Conservation (phyloP, 1,140 invertebrate species). For the Drosophila nasuta region DNA sequence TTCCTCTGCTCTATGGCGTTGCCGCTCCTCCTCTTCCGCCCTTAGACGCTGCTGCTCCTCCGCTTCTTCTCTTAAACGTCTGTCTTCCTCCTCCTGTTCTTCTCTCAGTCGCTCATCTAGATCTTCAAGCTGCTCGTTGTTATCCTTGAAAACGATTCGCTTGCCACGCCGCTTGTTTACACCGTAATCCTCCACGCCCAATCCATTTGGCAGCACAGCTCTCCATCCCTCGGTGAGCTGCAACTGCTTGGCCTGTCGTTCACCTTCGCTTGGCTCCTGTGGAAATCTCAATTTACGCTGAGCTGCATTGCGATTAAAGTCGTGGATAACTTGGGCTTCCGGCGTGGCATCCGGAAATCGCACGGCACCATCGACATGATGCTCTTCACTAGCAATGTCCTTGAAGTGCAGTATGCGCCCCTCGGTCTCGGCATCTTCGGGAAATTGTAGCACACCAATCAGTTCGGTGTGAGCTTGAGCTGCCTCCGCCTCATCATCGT, state of each 20-base stretch:
- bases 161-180: constrained; percentile 61
- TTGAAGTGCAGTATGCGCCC: constrained; percentile 66
- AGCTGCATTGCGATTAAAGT: constrained; percentile 72
- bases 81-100: constrained; percentile 18
- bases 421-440: constrained; percentile 42
- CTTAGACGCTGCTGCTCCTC: neutral
- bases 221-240: constrained; percentile 53
- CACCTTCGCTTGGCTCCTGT: constrained; percentile 36
- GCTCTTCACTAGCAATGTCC: constrained; percentile 57
- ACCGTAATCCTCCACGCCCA: constrained; percentile 42
- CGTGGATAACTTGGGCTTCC: constrained; percentile 59
- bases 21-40: constrained; percentile 14
- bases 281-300: constrained; percentile 76
- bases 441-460: constrained; percentile 72
- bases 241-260: constrained; percentile 43
- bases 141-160: constrained; percentile 68
- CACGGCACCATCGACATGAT: constrained; percentile 38
- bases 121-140: constrained; percentile 58
- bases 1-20: too few species aligned
- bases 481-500: constrained; percentile 66
- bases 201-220: constrained; percentile 61
- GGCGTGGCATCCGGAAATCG: constrained; percentile 72
- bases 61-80: neutral
- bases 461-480: constrained; percentile 67
- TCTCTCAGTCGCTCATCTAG: constrained; percentile 20